These are phyloP conservation scores for Syrista parreyssii DNA, from an alignment of 2,888 invertebrate genomes.

Conservation along the genomic window DNA sequence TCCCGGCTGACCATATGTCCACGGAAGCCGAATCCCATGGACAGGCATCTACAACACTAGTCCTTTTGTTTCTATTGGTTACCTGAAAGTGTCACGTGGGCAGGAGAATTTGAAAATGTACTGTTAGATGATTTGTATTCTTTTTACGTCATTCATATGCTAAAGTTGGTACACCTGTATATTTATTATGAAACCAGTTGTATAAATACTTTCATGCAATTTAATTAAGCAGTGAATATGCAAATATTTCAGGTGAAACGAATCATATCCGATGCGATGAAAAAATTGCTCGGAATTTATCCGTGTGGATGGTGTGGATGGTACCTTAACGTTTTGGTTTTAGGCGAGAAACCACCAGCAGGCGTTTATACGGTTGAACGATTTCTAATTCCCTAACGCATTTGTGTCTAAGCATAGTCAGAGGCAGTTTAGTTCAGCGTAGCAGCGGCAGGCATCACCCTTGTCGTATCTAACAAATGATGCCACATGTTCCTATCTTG, in stretches of 20 bases:
- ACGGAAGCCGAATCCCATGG: conserved; percentile 39
- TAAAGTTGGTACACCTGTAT: background rate
- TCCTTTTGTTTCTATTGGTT: background rate
- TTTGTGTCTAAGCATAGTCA: conserved; percentile 38
- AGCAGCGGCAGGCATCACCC: conserved; percentile 18
- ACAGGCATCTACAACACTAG: background rate
- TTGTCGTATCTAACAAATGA: conserved; percentile 61
- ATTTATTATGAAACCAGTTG: background rate
- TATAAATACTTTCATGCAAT: background rate
- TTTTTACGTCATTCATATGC: background rate
- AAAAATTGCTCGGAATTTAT: background rate
- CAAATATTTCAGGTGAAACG: background rate
- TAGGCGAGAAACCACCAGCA: background rate
- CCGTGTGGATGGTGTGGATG: background rate
- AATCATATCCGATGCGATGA: background rate
- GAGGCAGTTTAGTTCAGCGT: conserved; percentile 45
- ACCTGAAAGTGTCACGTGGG: background rate
- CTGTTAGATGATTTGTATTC: background rate
- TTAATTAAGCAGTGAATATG: background rate
- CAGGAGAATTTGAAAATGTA: background rate
- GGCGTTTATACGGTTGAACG: conserved; percentile 37
- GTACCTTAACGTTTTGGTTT: background rate
- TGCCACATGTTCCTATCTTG: conserved; percentile 65
- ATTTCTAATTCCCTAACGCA: conserved; percentile 35
- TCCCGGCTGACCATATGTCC: conserved; percentile 59